These are phyloP conservation scores for Cariama cristata DNA, from an alignment of 2,113 vertebrate genomes.

Conservation along the genomic window DNA sequence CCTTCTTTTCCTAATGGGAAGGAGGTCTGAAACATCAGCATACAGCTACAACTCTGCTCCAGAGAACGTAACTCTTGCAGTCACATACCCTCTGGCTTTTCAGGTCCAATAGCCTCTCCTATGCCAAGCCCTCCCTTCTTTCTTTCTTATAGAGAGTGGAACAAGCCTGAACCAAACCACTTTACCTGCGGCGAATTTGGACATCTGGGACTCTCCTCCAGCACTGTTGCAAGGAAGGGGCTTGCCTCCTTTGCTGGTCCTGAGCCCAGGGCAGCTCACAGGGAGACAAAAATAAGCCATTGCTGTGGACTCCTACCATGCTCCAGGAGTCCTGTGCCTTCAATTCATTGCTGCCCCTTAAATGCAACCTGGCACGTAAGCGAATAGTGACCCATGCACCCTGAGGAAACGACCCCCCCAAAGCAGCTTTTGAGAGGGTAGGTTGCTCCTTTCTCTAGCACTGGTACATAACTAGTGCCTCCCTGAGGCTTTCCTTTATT, in stretches of 20 bases:
- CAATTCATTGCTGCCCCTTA: neutral
- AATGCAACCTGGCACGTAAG: neutral
- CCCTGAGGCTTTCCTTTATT: neutral
- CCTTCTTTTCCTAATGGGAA: neutral
- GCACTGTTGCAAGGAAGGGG: neutral
- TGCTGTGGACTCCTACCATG: rapidly evolving
- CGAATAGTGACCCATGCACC: neutral
- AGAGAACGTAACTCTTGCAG: neutral
- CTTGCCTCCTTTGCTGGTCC: neutral
- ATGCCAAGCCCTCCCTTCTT: neutral
- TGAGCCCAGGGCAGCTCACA: neutral
- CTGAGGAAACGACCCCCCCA: neutral
- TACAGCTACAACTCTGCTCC: neutral
- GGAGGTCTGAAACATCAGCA: neutral
- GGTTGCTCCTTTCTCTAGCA: neutral
- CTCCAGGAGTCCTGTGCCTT: neutral
- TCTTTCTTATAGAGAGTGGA: neutral
- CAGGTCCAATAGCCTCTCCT: neutral
- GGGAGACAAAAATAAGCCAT: neutral
- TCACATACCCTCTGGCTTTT: neutral
- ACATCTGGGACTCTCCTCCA: neutral
- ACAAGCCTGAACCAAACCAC: neutral
- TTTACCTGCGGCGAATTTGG: neutral
- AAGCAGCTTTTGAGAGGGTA: neutral
- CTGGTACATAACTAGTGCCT: neutral